Evolutionary conservation across 2,797 vertebrate genomes (phyloP).

Genomic region (Astyanax mexicanus): DNA sequence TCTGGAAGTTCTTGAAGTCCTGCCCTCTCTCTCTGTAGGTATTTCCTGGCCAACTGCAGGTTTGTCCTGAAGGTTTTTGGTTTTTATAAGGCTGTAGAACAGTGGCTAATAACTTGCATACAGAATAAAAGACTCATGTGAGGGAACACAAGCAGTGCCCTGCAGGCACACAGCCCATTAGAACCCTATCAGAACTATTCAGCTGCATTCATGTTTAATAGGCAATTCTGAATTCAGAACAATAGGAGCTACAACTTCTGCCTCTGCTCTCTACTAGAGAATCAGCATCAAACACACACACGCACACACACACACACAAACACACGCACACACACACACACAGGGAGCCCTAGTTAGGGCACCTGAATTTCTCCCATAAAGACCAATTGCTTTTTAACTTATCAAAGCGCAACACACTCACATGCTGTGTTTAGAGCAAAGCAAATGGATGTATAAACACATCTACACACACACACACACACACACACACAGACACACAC

Average conservation of each 20-base stretch:
- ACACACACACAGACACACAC: slow-evolving; percentile 8
- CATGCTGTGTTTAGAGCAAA: slow-evolving; percentile 30
- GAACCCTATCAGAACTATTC: slow-evolving; percentile 8
- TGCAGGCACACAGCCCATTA: neutral
- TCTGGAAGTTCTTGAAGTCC: too few species aligned
- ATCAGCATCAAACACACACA: slow-evolving; percentile 26
- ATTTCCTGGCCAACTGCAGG: too few species aligned
- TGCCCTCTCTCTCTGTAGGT: too few species aligned
- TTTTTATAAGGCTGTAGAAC: too few species aligned
- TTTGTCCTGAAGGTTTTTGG: too few species aligned
- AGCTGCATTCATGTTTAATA: slow-evolving; percentile 19
- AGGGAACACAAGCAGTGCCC: neutral
- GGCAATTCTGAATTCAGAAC: slow-evolving; percentile 16
- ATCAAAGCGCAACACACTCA: slow-evolving; percentile 31
- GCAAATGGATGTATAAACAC: slow-evolving; percentile 7
- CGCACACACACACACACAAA: slow-evolving; percentile 5
- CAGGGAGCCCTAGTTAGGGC: neutral
- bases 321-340: neutral
- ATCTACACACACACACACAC: neutral
- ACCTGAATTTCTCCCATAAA: slow-evolving; percentile 29
- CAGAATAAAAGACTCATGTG: neutral
- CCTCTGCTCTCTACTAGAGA: slow-evolving; percentile 13
- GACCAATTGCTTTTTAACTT: slow-evolving; percentile 38
- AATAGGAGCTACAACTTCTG: slow-evolving; percentile 24
- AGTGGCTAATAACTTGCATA: neutral